Conservation (phyloP, 2,797 vertebrate genomes). For the Scolopax bukidnonensis region DNA sequence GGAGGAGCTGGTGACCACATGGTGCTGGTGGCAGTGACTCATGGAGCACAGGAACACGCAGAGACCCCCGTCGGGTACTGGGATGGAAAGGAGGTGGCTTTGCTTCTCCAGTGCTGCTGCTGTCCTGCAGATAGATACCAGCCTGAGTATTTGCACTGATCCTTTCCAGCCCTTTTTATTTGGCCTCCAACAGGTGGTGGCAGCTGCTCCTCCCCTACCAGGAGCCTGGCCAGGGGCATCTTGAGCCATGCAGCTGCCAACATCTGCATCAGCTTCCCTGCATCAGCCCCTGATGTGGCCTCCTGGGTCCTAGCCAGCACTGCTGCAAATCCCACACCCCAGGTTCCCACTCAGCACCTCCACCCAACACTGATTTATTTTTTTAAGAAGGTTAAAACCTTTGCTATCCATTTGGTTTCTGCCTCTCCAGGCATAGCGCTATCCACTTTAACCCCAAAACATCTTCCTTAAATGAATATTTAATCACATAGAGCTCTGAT, state of each 20-base stretch:
- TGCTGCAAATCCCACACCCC: background rate
- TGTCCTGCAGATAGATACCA: background rate
- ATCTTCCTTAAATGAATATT: background rate
- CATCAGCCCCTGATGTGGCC: background rate
- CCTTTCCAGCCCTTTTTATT: background rate
- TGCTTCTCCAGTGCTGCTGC: background rate
- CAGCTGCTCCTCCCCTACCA: background rate
- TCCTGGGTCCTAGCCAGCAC: background rate
- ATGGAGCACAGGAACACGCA: accelerated
- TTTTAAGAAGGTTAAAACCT: background rate
- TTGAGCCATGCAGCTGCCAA: background rate
- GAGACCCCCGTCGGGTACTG: accelerated
- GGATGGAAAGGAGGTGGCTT: background rate
- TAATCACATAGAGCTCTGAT: background rate
- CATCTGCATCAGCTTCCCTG: background rate
- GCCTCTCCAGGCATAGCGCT: background rate
- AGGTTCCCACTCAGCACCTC: background rate
- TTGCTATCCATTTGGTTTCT: background rate
- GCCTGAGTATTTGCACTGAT: background rate
- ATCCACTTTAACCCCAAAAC: background rate
- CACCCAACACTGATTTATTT: background rate
- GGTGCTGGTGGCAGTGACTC: accelerated
- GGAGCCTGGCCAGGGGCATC: background rate
- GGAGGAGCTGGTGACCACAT: accelerated
- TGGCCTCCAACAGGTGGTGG: background rate